A percentile compares a stretch with the other conserved stretches of the same genome.
phyloP scores from a whole-genome alignment of 53 echinoderm and acorn worm species.

The Henricia sp. region DNA sequence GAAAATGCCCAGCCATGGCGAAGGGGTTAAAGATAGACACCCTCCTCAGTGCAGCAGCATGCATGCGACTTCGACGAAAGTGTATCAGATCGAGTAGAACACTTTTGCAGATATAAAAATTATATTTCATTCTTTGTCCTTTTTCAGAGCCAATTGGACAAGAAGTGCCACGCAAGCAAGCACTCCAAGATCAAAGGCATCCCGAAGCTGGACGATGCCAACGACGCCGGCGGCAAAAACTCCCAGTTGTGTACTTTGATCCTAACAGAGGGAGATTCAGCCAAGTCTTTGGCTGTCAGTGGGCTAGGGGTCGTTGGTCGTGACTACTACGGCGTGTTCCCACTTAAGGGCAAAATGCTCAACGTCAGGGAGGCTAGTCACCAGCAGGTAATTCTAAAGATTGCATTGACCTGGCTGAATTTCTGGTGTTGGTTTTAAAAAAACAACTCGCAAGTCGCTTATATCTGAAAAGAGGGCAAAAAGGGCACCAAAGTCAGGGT shows the following conservation, averaged over 20 bases:
- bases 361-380: slow-evolving; percentile 95
- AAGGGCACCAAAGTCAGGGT: no score
- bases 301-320: slow-evolving; percentile 93
- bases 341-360: slow-evolving; percentile 93
- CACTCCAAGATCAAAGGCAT: slow-evolving; percentile 97
- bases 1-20: no score
- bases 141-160: slow-evolving; percentile 88
- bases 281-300: slow-evolving; percentile 98
- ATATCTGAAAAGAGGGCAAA: no score
- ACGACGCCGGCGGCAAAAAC: slow-evolving; percentile 86
- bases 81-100: no score
- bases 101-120: no score
- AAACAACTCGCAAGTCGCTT: no score
- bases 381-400: slow-evolving; percentile 97
- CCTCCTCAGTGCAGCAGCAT: no score
- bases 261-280: slow-evolving; percentile 99
- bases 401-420: no score
- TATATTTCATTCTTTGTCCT: no score
- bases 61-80: no score
- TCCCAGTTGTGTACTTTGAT: slow-evolving; percentile 89
- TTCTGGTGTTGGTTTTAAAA: no score
- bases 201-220: slow-evolving; percentile 98
- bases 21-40: no score
- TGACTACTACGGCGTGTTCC: slow-evolving; percentile 95
- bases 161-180: slow-evolving; percentile 95